phyloP scores from a whole-genome alignment of 2,888 invertebrate genomes.

The Bombylius major region DNA sequence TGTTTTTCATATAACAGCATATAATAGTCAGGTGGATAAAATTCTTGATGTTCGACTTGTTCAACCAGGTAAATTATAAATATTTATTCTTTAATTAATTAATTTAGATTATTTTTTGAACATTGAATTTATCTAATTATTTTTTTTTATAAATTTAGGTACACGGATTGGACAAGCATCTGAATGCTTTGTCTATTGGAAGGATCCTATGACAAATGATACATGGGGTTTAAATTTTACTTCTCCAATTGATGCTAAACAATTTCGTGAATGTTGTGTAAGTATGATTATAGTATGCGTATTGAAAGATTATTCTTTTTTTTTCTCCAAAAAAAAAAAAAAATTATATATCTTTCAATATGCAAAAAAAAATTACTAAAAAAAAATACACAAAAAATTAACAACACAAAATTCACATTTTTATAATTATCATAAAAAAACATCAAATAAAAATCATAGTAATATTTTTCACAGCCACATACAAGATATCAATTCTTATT shows the following conservation, averaged over 20 bases:
- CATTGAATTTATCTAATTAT: not conserved
- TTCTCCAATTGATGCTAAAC: conserved; percentile 92
- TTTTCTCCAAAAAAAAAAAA: not conserved
- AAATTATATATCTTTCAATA: not conserved
- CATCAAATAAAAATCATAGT: not conserved
- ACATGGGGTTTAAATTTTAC: conserved; percentile 99
- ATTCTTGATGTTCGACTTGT: conserved; percentile 93
- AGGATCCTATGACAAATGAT: conserved; percentile 91
- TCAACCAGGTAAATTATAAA: conserved; percentile 67
- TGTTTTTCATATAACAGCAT: conserved; percentile 96
- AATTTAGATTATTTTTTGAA: not conserved
- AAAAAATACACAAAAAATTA: not conserved
- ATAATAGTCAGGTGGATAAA: conserved; percentile 97
- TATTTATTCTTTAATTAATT: not conserved
- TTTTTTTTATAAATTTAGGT: conserved; percentile 44
- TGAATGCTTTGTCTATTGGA: conserved; percentile 98
- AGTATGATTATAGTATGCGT: conserved; percentile 41
- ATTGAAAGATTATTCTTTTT: not conserved
- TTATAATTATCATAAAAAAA: not conserved
- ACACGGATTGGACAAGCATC: conserved; percentile 95
- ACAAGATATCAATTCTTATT: not conserved
- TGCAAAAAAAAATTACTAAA: not conserved
- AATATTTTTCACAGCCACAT: conserved; percentile 7
- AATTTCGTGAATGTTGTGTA: conserved; percentile 93
- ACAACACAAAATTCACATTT: not conserved